These are phyloP conservation scores for Patella ulyssiponensis DNA, from an alignment of 2,888 invertebrate genomes.

Conservation along the genomic window DNA sequence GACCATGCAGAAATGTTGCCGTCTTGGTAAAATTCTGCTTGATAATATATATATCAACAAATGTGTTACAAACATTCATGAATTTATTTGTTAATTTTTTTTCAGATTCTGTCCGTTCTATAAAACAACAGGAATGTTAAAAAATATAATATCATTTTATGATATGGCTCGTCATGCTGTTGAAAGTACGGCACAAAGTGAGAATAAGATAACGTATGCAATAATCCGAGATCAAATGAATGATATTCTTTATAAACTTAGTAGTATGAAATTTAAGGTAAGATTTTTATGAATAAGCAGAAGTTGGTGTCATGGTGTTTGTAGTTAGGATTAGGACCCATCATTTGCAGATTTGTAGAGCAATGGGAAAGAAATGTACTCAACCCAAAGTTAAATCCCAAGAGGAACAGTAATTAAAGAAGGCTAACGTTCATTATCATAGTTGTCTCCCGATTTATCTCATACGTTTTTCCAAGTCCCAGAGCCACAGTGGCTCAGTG, in stretches of 20 bases:
- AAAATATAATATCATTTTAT: constrained; percentile 98
- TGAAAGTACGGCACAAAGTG: constrained; percentile 97
- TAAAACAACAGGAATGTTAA: constrained; percentile 99
- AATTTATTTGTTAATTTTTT: constrained; percentile 1
- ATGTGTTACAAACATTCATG: neutral
- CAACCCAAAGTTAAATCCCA: no score
- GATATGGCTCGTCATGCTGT: constrained; percentile 98
- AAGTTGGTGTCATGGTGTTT: no score
- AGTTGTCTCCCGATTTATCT: no score
- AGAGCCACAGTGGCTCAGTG: no score
- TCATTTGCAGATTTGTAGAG: no score
- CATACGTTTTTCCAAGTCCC: no score
- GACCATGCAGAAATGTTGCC: no score
- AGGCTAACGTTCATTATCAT: no score
- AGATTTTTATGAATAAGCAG: constrained; percentile 25
- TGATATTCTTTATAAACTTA: constrained; percentile 93
- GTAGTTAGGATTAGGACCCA: no score
- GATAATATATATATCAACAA: neutral
- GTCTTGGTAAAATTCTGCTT: neutral
- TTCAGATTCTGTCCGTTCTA: constrained; percentile 97
- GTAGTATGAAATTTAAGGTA: constrained; percentile 99
- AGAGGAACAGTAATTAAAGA: no score
- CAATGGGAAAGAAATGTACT: no score
- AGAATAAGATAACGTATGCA: constrained; percentile 99
- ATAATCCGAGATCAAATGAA: constrained; percentile 98